phyloP scores from a whole-genome alignment of 2,888 invertebrate genomes.

The Hydroisotoma schaefferi region DNA sequence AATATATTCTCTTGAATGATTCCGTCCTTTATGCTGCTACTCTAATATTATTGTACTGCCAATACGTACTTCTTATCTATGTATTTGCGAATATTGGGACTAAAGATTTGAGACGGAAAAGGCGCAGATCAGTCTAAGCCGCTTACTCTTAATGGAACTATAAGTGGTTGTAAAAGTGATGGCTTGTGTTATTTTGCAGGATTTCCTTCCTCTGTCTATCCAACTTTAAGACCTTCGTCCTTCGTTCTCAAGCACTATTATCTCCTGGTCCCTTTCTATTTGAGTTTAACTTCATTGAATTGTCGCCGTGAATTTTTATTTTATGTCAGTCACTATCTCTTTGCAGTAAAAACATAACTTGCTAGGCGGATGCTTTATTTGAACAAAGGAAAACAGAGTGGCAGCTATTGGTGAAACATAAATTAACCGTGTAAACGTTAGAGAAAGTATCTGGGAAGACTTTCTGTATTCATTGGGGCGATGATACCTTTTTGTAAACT shows the following conservation, averaged over 20 bases:
- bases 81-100: neutral
- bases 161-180: neutral
- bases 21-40: too few species aligned
- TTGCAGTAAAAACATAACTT: too few species aligned
- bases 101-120: neutral
- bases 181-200: neutral
- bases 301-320: neutral
- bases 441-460: too few species aligned
- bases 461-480: too few species aligned
- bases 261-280: neutral
- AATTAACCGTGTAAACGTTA: too few species aligned
- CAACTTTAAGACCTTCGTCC: neutral
- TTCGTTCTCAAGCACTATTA: neutral
- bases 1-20: too few species aligned
- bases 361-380: too few species aligned
- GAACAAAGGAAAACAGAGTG: too few species aligned
- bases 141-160: conserved; percentile 4
- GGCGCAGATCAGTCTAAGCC: neutral
- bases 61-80: too few species aligned
- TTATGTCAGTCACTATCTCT: neutral
- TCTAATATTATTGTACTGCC: too few species aligned
- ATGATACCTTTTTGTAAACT: too few species aligned
- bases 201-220: neutral
- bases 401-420: too few species aligned
- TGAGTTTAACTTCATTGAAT: neutral